Evolutionary conservation across 2,888 invertebrate genomes (phyloP).

Genomic region (Cerastis rubricosa): DNA sequence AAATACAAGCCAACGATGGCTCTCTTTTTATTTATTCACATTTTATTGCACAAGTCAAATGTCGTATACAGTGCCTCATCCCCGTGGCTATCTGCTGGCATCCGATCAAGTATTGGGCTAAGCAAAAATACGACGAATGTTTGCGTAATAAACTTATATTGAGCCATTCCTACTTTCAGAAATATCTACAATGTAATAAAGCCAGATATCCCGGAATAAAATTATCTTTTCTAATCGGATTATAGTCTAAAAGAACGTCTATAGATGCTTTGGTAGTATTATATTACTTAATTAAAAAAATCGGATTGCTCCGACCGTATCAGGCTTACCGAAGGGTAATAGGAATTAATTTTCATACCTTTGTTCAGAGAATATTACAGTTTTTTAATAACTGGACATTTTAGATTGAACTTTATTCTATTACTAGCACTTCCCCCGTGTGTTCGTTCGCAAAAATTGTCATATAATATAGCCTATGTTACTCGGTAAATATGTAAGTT

Average conservation of each 20-base stretch:
- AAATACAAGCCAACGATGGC: slow-evolving; percentile 9
- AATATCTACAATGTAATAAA: slow-evolving; percentile 39
- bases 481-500: no score
- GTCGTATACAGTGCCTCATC: slow-evolving; percentile 52
- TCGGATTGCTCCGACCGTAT: slow-evolving; percentile 1
- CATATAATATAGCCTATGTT: no score
- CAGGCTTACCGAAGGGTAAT: neutral
- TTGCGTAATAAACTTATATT: slow-evolving; percentile 63
- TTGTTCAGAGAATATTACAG: neutral
- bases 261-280: slow-evolving; percentile 12
- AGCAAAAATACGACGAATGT: slow-evolving; percentile 63
- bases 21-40: slow-evolving; percentile 55
- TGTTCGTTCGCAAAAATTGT: no score
- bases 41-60: slow-evolving; percentile 62
- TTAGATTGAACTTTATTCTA: neutral
- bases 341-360: slow-evolving; percentile 5
- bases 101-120: slow-evolving; percentile 67
- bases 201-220: slow-evolving; percentile 1
- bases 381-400: neutral
- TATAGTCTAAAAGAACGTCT: slow-evolving; percentile 12
- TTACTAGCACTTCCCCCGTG: no score
- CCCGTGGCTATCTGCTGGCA: slow-evolving; percentile 64
- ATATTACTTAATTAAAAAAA: slow-evolving; percentile 25
- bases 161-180: slow-evolving; percentile 25
- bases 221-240: neutral